Percentiles rank a stretch among this genome's conserved stretches.
phyloP scores from a whole-genome alignment of 2,113 vertebrate genomes.

The Hucho hucho region DNA sequence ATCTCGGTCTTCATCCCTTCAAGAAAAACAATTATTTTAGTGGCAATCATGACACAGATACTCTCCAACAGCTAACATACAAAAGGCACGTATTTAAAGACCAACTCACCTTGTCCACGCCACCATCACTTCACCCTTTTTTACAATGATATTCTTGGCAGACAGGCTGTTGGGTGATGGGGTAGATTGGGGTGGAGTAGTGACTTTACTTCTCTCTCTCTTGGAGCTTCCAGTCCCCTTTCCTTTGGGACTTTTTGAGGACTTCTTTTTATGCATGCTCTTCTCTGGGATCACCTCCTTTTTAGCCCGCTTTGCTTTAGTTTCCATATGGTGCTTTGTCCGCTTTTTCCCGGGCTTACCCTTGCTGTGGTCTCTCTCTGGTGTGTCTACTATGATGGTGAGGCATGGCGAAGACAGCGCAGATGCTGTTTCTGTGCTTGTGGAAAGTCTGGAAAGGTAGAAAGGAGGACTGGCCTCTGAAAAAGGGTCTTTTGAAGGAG shows the following conservation, averaged over 20 bases:
- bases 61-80: background rate
- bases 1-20: constrained; percentile 90
- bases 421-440: constrained; percentile 11
- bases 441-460: background rate
- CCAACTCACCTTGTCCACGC: constrained; percentile 89
- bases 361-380: background rate
- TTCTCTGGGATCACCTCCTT: constrained; percentile 48
- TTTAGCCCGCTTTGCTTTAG: constrained; percentile 66
- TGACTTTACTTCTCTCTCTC: constrained; percentile 15
- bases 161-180: constrained; percentile 79
- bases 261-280: constrained; percentile 51
- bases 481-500: constrained; percentile 12
- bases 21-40: constrained; percentile 3
- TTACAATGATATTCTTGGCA: constrained; percentile 92
- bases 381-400: background rate
- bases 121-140: constrained; percentile 90
- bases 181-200: background rate
- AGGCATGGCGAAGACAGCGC: background rate
- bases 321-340: constrained; percentile 49
- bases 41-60: background rate
- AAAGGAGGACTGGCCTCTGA: constrained; percentile 8
- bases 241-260: constrained; percentile 21
- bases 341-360: constrained; percentile 50
- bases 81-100: background rate
- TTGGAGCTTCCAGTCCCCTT: constrained; percentile 45